Evolutionary conservation across 92 coral and sea anemone genomes (phyloP), one percentile per base, ranked within the genome.

Genomic region (Galaxea fascicularis): DNA sequence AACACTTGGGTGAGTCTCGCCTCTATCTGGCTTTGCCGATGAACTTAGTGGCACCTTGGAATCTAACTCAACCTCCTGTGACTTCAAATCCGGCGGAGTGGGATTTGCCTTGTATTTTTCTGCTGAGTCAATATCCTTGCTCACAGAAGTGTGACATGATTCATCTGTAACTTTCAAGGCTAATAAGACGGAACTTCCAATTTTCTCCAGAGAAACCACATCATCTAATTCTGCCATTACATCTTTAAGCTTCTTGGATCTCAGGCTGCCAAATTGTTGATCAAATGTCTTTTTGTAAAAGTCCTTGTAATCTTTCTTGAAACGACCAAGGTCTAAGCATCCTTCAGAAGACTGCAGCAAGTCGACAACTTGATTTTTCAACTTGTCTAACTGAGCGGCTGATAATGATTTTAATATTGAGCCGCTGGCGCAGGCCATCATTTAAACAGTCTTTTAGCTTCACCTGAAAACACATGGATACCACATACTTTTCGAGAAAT

Each of bases 151-250:
- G 52, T 71, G 8, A 45, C n/a, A 6, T 45, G 57, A 45, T 21
- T 45, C 16, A 71, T 79, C 83, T 79, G 47, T 63, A 73, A 78
- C 47, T 51, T 47, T 79, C 35, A 65, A 28, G 1, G 51, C 14
- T 10, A 65, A 12, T 25, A 14, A 2, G 7, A 65, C 18, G 16
- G 18, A 10, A 8, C 29, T 20, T 4, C 30, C 8, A 4, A 10
- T n/a, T 56, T 69, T 44, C 14, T 29, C 46, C 10, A 56, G 57
- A 35, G 56, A 8, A 22, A 71, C 18, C 41, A 82, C 65, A 53
- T 66, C 74, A 28, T 24, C 59, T 30, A 82, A 56, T 17, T 44
- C 46, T 8, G 35, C 35, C 86, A 82, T 56, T 7, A 82, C 67
- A 26, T 44, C 28, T 58, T 18, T 35, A 8, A 57, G 15, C 56